A percentile compares a stretch with the other conserved stretches of the same genome.
Evolutionary conservation across 2,888 invertebrate genomes (phyloP).

Genomic region (Strigamia transsilvanica): DNA sequence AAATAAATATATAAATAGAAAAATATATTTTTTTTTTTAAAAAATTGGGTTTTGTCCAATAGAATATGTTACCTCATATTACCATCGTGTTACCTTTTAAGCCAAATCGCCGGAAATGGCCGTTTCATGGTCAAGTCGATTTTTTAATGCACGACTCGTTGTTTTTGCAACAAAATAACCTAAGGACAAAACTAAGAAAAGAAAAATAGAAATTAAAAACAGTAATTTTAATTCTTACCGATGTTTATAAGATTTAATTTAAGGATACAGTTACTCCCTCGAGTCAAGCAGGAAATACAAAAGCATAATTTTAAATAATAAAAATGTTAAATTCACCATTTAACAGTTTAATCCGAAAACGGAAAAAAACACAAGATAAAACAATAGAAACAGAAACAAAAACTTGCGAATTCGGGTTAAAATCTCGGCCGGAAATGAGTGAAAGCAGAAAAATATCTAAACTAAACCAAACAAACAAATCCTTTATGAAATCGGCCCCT

Average conservation of each 20-base stretch:
- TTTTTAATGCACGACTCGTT: background rate
- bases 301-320: background rate
- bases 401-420: no score
- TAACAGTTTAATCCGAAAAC: background rate
- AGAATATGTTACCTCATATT: background rate
- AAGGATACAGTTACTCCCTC: background rate
- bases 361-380: background rate
- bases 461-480: background rate
- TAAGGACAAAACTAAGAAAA: background rate
- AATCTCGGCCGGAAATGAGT: no score
- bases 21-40: background rate
- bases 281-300: background rate
- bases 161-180: conserved; percentile 28
- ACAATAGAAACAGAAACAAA: background rate
- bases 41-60: conserved; percentile 1
- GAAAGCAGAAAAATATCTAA: background rate
- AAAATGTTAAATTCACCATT: background rate
- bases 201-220: background rate
- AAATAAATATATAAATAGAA: no score
- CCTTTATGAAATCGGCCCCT: background rate
- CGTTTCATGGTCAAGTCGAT: conserved; percentile 35
- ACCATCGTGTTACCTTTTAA: background rate
- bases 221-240: background rate
- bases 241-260: background rate
- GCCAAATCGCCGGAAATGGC: conserved; percentile 15